Evolutionary conservation across 2,888 invertebrate genomes (phyloP).

Genomic region (Ganaspis brasiliensis): DNA sequence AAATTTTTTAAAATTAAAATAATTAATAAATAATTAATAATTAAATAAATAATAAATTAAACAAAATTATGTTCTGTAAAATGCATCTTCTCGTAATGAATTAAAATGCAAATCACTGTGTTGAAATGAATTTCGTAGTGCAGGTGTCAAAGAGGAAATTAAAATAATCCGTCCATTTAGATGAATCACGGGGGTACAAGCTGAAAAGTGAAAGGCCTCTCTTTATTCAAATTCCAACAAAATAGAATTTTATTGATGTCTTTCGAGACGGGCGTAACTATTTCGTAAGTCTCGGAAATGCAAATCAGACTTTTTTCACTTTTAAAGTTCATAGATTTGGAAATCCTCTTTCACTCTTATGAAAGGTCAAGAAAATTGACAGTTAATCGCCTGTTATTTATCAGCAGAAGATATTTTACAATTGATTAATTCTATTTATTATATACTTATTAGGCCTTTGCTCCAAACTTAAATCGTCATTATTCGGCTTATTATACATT

Average conservation of each 20-base stretch:
- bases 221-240: constrained; percentile 27
- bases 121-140: not conserved
- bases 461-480: no score
- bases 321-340: not conserved
- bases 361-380: not conserved
- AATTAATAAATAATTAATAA: no score
- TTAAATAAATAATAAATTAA: no score
- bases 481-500: no score
- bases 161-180: constrained; percentile 6
- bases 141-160: not conserved
- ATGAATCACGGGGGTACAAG: constrained; percentile 15
- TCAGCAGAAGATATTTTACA: not conserved
- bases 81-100: not conserved
- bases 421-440: no score
- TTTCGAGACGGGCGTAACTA: not conserved
- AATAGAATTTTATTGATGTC: constrained; percentile 20
- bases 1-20: no score
- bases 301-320: constrained; percentile 6
- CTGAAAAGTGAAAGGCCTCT: constrained; percentile 38
- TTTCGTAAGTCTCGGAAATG: constrained; percentile 28
- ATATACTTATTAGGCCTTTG: no score
- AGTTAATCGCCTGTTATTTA: no score
- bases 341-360: not conserved
- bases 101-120: not conserved
- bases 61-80: no score